These are phyloP conservation scores for Motacilla tschutschensis DNA, from an alignment of 2,113 vertebrate genomes.

Conservation along the genomic window DNA sequence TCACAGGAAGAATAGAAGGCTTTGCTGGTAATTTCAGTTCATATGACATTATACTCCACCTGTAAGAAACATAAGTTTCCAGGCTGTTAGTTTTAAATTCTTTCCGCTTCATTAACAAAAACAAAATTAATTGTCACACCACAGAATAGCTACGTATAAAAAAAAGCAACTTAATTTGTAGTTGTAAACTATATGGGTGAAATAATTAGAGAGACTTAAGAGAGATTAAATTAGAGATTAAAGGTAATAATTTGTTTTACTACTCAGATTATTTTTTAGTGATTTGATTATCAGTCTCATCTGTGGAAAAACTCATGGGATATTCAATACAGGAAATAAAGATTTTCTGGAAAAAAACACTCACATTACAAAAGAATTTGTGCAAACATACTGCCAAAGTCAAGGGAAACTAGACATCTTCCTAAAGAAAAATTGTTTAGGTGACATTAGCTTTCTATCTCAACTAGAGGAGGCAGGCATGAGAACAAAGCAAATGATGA, in stretches of 20 bases:
- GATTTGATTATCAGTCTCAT: not conserved
- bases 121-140: not conserved
- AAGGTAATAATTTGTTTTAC: not conserved
- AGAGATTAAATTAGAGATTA: not conserved
- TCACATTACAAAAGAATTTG: not conserved
- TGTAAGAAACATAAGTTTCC: constrained; percentile 35
- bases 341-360: not conserved
- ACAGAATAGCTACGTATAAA: not conserved
- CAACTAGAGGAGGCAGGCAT: not conserved
- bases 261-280: not conserved
- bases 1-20: constrained; percentile 83
- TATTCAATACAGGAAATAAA: not conserved
- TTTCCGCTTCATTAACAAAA: not conserved
- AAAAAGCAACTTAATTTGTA: not conserved
- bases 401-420: not conserved
- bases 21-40: constrained; percentile 94
- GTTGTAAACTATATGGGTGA: not conserved
- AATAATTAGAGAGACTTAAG: not conserved
- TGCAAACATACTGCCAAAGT: not conserved
- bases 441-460: not conserved
- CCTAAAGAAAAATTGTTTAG: not conserved
- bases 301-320: not conserved
- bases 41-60: constrained; percentile 99
- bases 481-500: not conserved
- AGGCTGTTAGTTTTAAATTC: not conserved